Base-by-base conservation (phyloP, 2,888 invertebrate genomes). In the Apotomis turbidana region DNA sequence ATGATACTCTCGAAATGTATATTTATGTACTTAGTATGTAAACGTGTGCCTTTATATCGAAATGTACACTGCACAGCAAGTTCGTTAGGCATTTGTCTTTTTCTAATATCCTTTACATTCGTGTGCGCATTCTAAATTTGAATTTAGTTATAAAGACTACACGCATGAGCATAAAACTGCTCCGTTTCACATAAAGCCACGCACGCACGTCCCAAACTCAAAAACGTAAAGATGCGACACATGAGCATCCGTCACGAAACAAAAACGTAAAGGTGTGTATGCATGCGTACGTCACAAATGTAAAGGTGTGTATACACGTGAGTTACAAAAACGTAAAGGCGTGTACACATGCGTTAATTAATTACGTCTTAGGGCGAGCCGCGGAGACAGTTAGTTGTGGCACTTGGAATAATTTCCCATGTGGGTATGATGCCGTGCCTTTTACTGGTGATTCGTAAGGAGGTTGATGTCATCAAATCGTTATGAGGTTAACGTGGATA, bases 381-480 rank as follows among this genome's bases (percentile, higher is more conserved):
- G 77, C 78, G 81, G 78, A 84, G 84, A 85, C 85, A 85, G 84
- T 81, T 78, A 77, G 76, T 79, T 75, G 75, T 81, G 82, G 83
- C 89, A 90, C 88, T 92, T 87, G 76, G 81, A 68, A 79, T 90
- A 87, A 93, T 92, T 93, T 93, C 92, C 92, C 92, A 82, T 80
- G 90, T 85, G 90, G 76, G 81, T 83, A 80, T 79, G 86, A 87
- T 79, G 83, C 86, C 87, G 84, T 88, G 81, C 89, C 90, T 90
- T 87, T 88, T 84, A 66, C 55, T 46, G 46, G 12, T 57, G 66
- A 66, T 66, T 66, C 55, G 66, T 66, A 66, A 66, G 66, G 66
- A 66, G 66, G 66, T 66, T 66, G 66, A 66, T 66, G 66, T 66
- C 66, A 66, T 66, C 66, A 66, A 66, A 66, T 66, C 66, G 66